Evolutionary conservation across 2,797 vertebrate genomes (phyloP).

Genomic region (Echeneis naucrates): DNA sequence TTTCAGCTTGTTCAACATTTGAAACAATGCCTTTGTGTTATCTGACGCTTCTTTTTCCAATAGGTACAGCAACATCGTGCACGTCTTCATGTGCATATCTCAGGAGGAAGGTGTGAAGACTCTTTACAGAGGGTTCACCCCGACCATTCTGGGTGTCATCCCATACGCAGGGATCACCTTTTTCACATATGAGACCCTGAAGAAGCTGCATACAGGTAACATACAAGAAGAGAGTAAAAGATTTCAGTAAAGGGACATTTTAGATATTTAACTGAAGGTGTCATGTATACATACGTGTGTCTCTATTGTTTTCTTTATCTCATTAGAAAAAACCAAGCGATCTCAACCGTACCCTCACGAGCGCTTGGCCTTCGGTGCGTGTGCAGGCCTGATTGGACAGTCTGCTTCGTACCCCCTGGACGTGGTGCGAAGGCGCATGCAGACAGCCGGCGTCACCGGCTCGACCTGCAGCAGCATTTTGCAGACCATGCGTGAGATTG

Average conservation of each 20-base stretch:
- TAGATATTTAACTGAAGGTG: background rate
- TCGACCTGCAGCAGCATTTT: conserved; percentile 86
- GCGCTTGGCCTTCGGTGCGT: conserved; percentile 93
- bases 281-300: background rate
- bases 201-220: conserved; percentile 93
- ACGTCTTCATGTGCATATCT: conserved; percentile 95
- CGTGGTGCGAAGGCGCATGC: conserved; percentile 97
- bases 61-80: conserved; percentile 97
- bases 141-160: conserved; percentile 95
- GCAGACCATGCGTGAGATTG: conserved; percentile 88
- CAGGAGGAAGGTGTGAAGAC: conserved; percentile 94
- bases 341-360: conserved; percentile 89
- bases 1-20: background rate
- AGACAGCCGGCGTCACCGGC: conserved; percentile 94
- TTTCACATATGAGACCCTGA: conserved; percentile 96
- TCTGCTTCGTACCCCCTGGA: conserved; percentile 97
- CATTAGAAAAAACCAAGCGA: conserved; percentile 87
- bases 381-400: conserved; percentile 94
- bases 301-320: background rate
- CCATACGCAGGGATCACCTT: conserved; percentile 97
- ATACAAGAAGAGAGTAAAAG: accelerated
- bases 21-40: background rate
- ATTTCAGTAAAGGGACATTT: background rate
- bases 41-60: background rate
- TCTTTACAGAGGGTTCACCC: conserved; percentile 92